These are phyloP conservation scores for Zosterops borbonicus DNA, from an alignment of 2,113 vertebrate genomes.

Conservation along the genomic window DNA sequence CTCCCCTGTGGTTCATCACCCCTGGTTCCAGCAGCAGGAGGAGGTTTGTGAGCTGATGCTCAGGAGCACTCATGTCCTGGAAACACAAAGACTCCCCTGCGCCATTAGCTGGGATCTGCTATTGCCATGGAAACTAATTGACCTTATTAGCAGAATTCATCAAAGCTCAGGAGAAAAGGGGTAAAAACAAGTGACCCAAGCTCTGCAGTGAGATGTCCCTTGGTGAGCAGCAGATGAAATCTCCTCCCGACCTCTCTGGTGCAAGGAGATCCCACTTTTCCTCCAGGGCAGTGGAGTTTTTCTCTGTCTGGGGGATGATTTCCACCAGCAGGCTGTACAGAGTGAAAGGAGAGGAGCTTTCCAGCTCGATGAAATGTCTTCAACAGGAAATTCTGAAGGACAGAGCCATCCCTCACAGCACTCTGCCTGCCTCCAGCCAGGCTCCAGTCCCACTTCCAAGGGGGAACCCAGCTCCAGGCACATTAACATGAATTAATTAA, in stretches of 20 bases:
- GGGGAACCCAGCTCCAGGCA: background rate
- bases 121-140: background rate
- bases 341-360: background rate
- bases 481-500: background rate
- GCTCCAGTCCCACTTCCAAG: background rate
- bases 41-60: background rate
- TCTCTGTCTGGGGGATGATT: background rate
- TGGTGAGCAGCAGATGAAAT: background rate
- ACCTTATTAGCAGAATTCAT: background rate
- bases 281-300: background rate
- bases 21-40: fast-evolving
- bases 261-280: background rate
- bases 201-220: background rate
- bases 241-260: background rate
- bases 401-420: background rate
- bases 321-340: background rate
- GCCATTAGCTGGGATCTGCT: background rate
- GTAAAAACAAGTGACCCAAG: background rate
- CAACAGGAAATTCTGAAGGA: background rate
- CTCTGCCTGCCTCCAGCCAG: background rate
- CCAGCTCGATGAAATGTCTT: background rate
- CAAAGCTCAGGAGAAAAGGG: background rate
- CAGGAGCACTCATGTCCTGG: background rate
- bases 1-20: background rate
- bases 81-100: background rate